Percentiles rank a stretch among this genome's conserved stretches.
Evolutionary conservation across 2,888 invertebrate genomes (phyloP).

Genomic region (Labia minor): DNA sequence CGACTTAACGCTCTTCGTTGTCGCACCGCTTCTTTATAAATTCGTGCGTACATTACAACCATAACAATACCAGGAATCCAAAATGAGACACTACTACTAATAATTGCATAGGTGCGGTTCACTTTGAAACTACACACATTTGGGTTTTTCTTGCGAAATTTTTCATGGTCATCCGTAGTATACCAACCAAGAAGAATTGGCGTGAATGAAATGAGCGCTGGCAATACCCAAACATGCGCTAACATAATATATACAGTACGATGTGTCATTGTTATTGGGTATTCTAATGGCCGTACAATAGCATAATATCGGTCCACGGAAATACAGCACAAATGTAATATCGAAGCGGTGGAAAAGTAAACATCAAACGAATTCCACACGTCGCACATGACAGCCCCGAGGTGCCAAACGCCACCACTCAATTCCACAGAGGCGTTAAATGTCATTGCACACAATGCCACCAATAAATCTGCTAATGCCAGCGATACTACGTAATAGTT

Average conservation of each 20-base stretch:
- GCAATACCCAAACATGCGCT: slow-evolving; percentile 83
- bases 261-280: slow-evolving; percentile 86
- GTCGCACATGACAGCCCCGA: slow-evolving; percentile 84
- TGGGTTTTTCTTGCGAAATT: slow-evolving; percentile 50
- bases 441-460: slow-evolving; percentile 84
- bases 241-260: slow-evolving; percentile 70
- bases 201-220: slow-evolving; percentile 82
- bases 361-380: slow-evolving; percentile 91
- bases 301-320: slow-evolving; percentile 67
- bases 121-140: slow-evolving; percentile 74
- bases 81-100: slow-evolving; percentile 82
- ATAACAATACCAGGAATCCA: slow-evolving; percentile 89
- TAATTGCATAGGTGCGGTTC: slow-evolving; percentile 75
- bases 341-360: slow-evolving; percentile 83
- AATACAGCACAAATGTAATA: slow-evolving; percentile 88
- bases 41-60: slow-evolving; percentile 83
- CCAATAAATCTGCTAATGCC: slow-evolving; percentile 87
- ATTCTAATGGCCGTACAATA: slow-evolving; percentile 86
- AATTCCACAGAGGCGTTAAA: slow-evolving; percentile 83
- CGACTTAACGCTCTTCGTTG: slow-evolving; percentile 71
- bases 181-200: slow-evolving; percentile 95
- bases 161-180: slow-evolving; percentile 69
- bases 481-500: slow-evolving; percentile 93
- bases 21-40: slow-evolving; percentile 72
- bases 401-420: slow-evolving; percentile 74